Conservation (phyloP, 2,888 invertebrate genomes). For the Minunthozetes semirufus region DNA sequence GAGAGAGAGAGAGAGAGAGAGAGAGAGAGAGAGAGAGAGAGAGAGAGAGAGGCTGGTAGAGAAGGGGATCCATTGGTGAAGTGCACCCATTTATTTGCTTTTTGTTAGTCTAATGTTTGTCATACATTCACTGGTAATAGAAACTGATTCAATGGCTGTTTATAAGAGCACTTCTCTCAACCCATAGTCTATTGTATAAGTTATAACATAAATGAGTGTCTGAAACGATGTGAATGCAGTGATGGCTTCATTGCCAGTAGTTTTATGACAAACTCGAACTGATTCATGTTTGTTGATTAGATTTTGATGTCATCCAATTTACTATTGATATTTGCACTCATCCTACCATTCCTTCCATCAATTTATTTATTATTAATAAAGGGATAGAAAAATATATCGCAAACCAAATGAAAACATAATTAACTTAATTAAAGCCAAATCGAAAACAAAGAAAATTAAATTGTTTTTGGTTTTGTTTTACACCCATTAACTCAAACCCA, state of each 20-base stretch:
- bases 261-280: conserved; percentile 11
- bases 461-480: too few species aligned
- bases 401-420: background rate
- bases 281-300: conserved; percentile 26
- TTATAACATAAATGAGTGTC: conserved; percentile 19
- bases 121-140: conserved; percentile 26
- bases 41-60: background rate
- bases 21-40: too few species aligned
- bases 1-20: too few species aligned
- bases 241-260: conserved; percentile 27
- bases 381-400: background rate
- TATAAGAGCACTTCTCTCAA: conserved; percentile 27
- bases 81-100: conserved; percentile 30
- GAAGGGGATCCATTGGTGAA: background rate
- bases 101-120: conserved; percentile 31
- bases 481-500: too few species aligned
- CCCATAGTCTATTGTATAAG: conserved; percentile 17
- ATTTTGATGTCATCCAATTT: conserved; percentile 23
- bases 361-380: background rate
- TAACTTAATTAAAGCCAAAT: background rate
- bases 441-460: too few species aligned
- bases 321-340: conserved; percentile 5
- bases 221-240: conserved; percentile 1
- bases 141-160: conserved; percentile 28
- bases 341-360: background rate